These are phyloP conservation scores for Echiichthys vipera DNA, from an alignment of 2,797 vertebrate species.

Conservation along the genomic window DNA sequence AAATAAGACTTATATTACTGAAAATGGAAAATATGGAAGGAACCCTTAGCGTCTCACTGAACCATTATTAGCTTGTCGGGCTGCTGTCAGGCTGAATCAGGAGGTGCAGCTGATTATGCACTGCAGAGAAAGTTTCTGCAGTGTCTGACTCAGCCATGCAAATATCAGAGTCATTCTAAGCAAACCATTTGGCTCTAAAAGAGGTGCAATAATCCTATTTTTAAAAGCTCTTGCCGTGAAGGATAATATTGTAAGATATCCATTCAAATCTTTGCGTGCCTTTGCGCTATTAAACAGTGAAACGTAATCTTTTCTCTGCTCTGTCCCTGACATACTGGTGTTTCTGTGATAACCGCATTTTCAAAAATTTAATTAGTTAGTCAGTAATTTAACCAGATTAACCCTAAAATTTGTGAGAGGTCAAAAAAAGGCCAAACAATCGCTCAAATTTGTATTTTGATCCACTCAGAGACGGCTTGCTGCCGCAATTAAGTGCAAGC, in stretches of 20 bases:
- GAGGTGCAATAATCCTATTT: constrained; percentile 34
- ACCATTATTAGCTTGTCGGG: constrained; percentile 64
- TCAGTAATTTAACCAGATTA: constrained; percentile 62
- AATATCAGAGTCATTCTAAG: constrained; percentile 57
- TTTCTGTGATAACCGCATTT: constrained; percentile 42
- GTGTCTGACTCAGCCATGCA: constrained; percentile 56
- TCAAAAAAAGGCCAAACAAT: constrained; percentile 60
- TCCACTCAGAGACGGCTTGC: constrained; percentile 53
- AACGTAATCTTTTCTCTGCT: constrained; percentile 21
- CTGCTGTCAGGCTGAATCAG: constrained; percentile 71
- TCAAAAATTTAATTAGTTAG: constrained; percentile 54
- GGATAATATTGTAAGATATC: constrained; percentile 32
- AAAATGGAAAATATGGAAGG: constrained; percentile 62
- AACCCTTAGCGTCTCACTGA: constrained; percentile 51
- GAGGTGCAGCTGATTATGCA: constrained; percentile 60
- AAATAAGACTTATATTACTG: constrained; percentile 35
- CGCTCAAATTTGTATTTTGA: constrained; percentile 65
- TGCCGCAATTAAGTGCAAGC: constrained; percentile 58
- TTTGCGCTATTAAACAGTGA: constrained; percentile 2
- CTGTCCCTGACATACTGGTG: not conserved
- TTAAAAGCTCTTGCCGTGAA: constrained; percentile 20
- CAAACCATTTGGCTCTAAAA: constrained; percentile 28
- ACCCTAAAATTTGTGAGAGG: constrained; percentile 51
- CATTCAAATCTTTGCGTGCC: constrained; percentile 24
- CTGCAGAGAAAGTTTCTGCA: constrained; percentile 65